These are phyloP conservation scores for Chloebia gouldiae DNA, from an alignment of 2,113 vertebrate genomes.

Conservation along the genomic window DNA sequence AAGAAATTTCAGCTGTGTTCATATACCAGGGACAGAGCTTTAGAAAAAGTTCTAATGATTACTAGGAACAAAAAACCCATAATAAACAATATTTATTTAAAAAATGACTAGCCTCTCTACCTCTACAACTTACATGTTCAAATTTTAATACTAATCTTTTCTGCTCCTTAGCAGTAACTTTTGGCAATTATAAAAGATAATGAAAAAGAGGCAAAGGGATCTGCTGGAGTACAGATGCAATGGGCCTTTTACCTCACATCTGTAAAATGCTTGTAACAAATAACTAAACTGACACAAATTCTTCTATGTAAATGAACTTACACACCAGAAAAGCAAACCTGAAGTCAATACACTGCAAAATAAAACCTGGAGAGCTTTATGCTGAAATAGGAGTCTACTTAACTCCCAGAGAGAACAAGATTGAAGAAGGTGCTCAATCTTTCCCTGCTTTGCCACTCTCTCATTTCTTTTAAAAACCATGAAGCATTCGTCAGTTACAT, in stretches of 20 bases:
- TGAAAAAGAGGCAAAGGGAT: not conserved
- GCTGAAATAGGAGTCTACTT: not conserved
- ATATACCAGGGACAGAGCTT: not conserved
- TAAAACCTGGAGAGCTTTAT: not conserved
- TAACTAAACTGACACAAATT: not conserved
- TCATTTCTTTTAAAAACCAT: not conserved
- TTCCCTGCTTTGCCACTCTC: not conserved
- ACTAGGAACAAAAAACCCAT: not conserved
- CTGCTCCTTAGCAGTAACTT: not conserved
- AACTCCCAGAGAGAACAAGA: not conserved
- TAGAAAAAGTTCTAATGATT: not conserved
- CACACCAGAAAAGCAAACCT: not conserved
- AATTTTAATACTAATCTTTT: not conserved
- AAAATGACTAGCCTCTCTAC: not conserved
- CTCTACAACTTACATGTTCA: not conserved
- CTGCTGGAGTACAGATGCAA: not conserved
- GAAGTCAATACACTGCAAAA: not conserved
- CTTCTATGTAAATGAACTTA: not conserved
- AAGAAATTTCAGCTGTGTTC: not conserved
- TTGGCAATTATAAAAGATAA: not conserved
- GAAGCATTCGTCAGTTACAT: not conserved
- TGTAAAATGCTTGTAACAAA: not conserved
- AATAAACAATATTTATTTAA: not conserved
- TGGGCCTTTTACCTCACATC: not conserved
- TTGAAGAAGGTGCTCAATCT: not conserved